These are phyloP conservation scores for Crenichthys baileyi DNA, from an alignment of 2,797 vertebrate species.

Conservation along the genomic window DNA sequence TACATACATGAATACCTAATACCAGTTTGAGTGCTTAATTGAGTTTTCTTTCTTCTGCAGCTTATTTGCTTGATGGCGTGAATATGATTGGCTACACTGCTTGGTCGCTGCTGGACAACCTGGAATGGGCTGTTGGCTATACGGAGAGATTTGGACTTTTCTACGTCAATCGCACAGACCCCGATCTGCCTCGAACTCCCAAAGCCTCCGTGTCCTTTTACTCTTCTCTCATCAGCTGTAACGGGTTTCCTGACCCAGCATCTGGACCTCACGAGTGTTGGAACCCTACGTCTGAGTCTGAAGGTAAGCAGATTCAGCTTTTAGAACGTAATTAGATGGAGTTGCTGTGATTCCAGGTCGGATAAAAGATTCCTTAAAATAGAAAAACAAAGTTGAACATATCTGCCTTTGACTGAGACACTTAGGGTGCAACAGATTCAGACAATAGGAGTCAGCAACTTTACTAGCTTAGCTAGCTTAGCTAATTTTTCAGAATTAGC, in stretches of 20 bases:
- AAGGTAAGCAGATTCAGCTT: neutral
- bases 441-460: neutral
- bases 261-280: slow-evolving; percentile 85
- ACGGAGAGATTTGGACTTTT: slow-evolving; percentile 90
- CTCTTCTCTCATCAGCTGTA: slow-evolving; percentile 86
- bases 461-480: neutral
- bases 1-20: neutral
- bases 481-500: neutral
- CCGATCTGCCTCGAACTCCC: slow-evolving; percentile 26
- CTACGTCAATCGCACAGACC: slow-evolving; percentile 87
- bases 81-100: slow-evolving; percentile 91
- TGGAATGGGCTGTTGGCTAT: slow-evolving; percentile 92
- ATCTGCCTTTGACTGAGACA: neutral
- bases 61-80: slow-evolving; percentile 81
- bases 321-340: neutral
- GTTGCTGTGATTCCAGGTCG: neutral
- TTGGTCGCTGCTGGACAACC: slow-evolving; percentile 94
- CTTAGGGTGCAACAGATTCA: too few species aligned
- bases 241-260: slow-evolving; percentile 89
- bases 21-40: neutral
- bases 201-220: slow-evolving; percentile 85
- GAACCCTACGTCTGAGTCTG: slow-evolving; percentile 13
- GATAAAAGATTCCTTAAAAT: neutral
- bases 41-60: slow-evolving; percentile 51
- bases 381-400: neutral